These are phyloP conservation scores for Galaxias olidus DNA, from an alignment of 2,797 vertebrate genomes.

Conservation along the genomic window DNA sequence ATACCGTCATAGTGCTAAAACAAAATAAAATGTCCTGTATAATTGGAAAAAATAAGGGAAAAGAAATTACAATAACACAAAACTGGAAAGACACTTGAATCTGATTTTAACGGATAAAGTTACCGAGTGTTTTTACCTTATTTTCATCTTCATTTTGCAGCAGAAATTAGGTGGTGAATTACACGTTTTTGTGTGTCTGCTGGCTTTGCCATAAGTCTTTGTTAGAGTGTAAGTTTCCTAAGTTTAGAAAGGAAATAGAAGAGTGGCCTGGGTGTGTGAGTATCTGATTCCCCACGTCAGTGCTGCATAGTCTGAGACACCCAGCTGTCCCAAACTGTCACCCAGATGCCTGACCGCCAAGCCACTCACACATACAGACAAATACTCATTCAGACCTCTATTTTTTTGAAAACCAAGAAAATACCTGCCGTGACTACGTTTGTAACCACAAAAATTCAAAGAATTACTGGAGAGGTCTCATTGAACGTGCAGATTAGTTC, in stretches of 20 bases:
- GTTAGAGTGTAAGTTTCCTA: conserved; percentile 26
- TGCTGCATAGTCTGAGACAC: conserved; percentile 44
- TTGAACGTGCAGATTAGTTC: not conserved
- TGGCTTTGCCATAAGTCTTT: conserved; percentile 24
- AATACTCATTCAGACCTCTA: conserved; percentile 16
- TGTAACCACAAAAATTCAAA: not conserved
- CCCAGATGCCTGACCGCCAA: conserved; percentile 52
- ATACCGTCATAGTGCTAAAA: too few species aligned
- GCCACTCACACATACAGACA: conserved; percentile 38
- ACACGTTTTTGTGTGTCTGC: conserved; percentile 7
- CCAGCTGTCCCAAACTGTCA: conserved; percentile 77
- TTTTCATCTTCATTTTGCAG: too few species aligned
- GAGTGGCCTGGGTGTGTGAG: conserved; percentile 26
- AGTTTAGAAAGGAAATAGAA: conserved; percentile 13
- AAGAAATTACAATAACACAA: too few species aligned
- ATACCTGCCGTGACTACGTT: not conserved
- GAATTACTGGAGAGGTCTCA: not conserved
- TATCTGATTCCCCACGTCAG: conserved; percentile 65
- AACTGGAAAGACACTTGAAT: too few species aligned
- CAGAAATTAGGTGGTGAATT: conserved; percentile 1
- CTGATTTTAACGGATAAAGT: too few species aligned
- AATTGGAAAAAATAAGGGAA: too few species aligned
- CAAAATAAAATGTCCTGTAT: too few species aligned
- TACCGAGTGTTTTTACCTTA: too few species aligned
- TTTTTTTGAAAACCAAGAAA: not conserved